phyloP scores from a whole-genome alignment of 2,797 vertebrate species.

The Pseudotriccus pelzelni region DNA sequence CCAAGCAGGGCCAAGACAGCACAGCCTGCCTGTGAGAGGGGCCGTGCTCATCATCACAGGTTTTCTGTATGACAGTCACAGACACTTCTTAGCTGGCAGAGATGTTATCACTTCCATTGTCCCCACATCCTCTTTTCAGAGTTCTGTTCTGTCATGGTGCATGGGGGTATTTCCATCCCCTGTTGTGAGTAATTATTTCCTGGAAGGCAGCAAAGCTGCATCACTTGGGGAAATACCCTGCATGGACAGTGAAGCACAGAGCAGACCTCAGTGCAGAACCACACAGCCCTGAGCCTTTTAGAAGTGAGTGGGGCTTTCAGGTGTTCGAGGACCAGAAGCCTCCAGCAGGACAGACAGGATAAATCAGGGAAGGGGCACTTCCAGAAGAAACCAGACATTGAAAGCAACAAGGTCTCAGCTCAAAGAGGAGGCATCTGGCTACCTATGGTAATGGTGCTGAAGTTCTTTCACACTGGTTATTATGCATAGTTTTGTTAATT shows the following conservation, averaged over 20 bases:
- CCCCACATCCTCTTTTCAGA: not conserved
- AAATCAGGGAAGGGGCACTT: not conserved
- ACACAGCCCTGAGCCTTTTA: not conserved
- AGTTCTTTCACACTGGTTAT: not conserved
- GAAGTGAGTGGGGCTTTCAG: not conserved
- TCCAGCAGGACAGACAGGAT: not conserved
- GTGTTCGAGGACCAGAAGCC: not conserved
- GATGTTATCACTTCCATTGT: not conserved
- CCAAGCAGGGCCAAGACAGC: not conserved
- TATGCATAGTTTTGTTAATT: not conserved
- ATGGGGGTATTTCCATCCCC: not conserved
- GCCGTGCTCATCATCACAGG: not conserved
- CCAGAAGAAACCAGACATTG: not conserved
- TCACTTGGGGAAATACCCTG: not conserved
- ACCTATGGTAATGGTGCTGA: not conserved
- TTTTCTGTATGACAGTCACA: not conserved
- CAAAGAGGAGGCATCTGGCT: not conserved
- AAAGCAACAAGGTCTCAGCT: not conserved
- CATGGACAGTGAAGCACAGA: not conserved
- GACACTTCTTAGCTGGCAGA: not conserved
- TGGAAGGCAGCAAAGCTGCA: not conserved
- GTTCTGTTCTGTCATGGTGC: not conserved
- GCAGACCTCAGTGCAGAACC: not conserved
- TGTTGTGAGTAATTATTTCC: not conserved
- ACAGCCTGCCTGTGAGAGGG: fast-evolving